Percentiles rank a stretch among this genome's conserved stretches.
Evolutionary conservation across 2,888 invertebrate genomes (phyloP).

Genomic region (Ophion ventricosus): DNA sequence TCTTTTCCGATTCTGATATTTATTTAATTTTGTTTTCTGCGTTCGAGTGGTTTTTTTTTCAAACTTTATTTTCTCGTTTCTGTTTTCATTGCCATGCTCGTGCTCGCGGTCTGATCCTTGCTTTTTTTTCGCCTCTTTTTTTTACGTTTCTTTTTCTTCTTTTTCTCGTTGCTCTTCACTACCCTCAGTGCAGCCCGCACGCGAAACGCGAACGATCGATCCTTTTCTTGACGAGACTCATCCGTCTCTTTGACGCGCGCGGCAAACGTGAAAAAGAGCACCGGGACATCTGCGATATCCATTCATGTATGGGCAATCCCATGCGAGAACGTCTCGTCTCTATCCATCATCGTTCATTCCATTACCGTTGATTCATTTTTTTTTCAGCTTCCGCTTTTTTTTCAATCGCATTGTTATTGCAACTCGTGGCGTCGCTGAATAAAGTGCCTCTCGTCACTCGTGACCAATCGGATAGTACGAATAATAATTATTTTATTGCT

Average conservation of each 20-base stretch:
- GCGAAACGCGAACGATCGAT: conserved; percentile 58
- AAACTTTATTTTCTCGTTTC: not conserved
- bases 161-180: conserved; percentile 32
- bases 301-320: not conserved
- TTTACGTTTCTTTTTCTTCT: conserved; percentile 33
- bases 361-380: not conserved
- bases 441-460: not conserved
- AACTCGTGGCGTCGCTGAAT: not conserved
- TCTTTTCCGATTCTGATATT: conserved; percentile 23
- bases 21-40: conserved; percentile 25
- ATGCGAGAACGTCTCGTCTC: not conserved
- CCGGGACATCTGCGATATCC: conserved; percentile 14
- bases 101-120: conserved; percentile 1
- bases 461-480: not conserved
- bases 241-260: conserved; percentile 51
- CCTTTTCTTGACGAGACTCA: conserved; percentile 59
- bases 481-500: not conserved
- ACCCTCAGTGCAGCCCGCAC: conserved; percentile 12
- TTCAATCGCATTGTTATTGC: not conserved
- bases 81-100: conserved; percentile 38
- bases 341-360: not conserved
- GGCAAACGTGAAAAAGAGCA: conserved; percentile 39
- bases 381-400: not conserved
- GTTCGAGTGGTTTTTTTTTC: conserved; percentile 15
- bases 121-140: conserved; percentile 9